phyloP scores from a whole-genome alignment of 2,797 vertebrate species.

The Ptychobarbus kaznakovi region DNA sequence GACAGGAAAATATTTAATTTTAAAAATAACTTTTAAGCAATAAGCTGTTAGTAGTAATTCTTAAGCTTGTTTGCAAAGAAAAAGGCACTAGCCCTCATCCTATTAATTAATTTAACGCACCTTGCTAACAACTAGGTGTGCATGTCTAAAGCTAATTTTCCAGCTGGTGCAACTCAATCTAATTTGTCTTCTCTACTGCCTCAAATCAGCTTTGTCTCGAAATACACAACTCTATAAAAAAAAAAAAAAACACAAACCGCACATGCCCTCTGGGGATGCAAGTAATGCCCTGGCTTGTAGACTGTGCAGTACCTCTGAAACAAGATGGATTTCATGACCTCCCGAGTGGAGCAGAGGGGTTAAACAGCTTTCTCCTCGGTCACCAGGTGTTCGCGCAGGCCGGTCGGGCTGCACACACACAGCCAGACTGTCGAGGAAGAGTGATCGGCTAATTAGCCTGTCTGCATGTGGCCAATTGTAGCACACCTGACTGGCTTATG shows the following conservation, averaged over 20 bases:
- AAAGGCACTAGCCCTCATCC: background rate
- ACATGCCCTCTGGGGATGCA: conserved; percentile 23
- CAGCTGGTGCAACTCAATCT: conserved; percentile 2
- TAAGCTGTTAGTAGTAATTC: background rate
- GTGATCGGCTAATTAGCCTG: conserved; percentile 61
- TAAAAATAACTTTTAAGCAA: background rate
- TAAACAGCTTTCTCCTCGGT: conserved; percentile 35
- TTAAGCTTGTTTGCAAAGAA: background rate
- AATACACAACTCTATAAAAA: conserved; percentile 10
- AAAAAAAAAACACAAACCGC: background rate
- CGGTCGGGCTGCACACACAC: conserved; percentile 2
- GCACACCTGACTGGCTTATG: conserved; percentile 52
- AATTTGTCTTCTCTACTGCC: conserved; percentile 7
- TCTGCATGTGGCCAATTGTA: conserved; percentile 43
- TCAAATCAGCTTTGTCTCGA: conserved; percentile 21
- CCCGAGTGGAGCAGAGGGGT: conserved; percentile 13
- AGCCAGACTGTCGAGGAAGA: conserved; percentile 42
- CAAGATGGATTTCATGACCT: conserved; percentile 46
- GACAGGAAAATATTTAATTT: background rate
- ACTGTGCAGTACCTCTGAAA: conserved; percentile 21
- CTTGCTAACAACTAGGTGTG: background rate
- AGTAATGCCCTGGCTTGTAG: background rate
- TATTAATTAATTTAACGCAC: background rate
- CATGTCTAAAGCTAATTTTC: conserved; percentile 31
- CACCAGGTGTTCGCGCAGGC: conserved; percentile 13